phyloP scores from a whole-genome alignment of 2,113 vertebrate species.

The Tragelaphus scriptus region DNA sequence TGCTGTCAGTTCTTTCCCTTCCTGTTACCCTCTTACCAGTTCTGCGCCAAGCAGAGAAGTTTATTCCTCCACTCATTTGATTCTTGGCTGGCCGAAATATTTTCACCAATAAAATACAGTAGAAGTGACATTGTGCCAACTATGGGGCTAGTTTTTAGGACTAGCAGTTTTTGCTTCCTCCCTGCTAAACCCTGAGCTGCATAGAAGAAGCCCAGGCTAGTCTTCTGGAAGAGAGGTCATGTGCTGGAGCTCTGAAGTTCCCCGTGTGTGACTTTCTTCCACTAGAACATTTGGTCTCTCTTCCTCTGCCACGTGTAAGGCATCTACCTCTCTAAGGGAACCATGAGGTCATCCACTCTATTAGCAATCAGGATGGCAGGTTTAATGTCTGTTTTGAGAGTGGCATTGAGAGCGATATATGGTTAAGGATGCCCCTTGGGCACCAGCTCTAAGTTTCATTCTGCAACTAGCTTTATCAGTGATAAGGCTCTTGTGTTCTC shows the following conservation, averaged over 20 bases:
- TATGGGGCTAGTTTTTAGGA: not conserved
- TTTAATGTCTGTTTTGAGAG: not conserved
- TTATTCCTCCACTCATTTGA: not conserved
- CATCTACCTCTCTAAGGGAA: not conserved
- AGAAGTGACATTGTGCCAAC: not conserved
- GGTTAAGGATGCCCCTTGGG: not conserved
- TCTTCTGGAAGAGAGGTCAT: not conserved
- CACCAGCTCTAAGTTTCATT: not conserved
- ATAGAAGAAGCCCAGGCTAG: not conserved
- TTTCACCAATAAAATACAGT: not conserved
- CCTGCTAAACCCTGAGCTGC: not conserved
- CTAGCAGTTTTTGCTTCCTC: not conserved
- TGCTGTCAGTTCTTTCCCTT: not conserved
- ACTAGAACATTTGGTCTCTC: not conserved
- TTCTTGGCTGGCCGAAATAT: not conserved
- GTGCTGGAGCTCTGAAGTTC: not conserved
- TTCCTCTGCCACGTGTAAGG: not conserved
- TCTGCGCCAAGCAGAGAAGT: fast-evolving
- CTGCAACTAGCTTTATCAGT: fast-evolving
- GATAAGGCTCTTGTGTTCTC: not conserved
- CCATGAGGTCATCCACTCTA: not conserved
- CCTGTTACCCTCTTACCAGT: fast-evolving
- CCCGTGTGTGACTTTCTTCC: not conserved
- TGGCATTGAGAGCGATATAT: fast-evolving
- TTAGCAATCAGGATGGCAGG: not conserved